Conservation (phyloP, 2,888 invertebrate genomes). For the Hirtodrosophila cameraria region DNA sequence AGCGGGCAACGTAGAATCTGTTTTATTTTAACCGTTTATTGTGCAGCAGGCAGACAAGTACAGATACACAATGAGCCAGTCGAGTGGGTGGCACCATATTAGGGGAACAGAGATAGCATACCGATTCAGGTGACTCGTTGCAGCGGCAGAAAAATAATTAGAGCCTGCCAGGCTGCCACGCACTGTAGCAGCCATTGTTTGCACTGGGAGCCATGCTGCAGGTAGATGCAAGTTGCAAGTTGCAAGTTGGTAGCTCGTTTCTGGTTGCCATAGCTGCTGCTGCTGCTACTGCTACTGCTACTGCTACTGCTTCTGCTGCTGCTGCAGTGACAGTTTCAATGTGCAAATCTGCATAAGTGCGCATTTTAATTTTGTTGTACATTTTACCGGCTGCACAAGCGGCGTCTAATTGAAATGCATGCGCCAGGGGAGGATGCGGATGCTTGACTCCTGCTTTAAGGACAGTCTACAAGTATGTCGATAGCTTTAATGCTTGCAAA, state of each 20-base stretch:
- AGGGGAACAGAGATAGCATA: constrained; percentile 24
- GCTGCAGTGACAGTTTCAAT: constrained; percentile 77
- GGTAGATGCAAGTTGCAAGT: constrained; percentile 34
- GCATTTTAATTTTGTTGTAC: constrained; percentile 81
- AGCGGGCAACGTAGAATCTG: constrained; percentile 37
- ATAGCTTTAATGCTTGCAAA: constrained; percentile 43
- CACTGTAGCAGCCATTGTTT: constrained; percentile 58
- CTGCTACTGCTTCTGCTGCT: constrained; percentile 23
- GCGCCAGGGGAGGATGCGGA: constrained; percentile 26
- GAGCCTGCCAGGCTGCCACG: constrained; percentile 70
- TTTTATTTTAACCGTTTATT: constrained; percentile 74
- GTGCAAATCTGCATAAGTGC: constrained; percentile 81
- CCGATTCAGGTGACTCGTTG: constrained; percentile 58
- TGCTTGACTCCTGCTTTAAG: constrained; percentile 68
- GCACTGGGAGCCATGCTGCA: constrained; percentile 7
- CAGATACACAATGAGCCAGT: constrained; percentile 48
- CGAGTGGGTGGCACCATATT: constrained; percentile 3
- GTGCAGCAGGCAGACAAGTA: constrained; percentile 60
- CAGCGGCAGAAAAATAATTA: constrained; percentile 76
- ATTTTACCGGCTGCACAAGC: constrained; percentile 69
- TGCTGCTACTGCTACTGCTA: constrained; percentile 11
- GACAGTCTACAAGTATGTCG: constrained; percentile 16
- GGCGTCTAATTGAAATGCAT: constrained; percentile 78
- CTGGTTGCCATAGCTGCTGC: constrained; percentile 44
- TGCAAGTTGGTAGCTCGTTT: constrained; percentile 32